Evolutionary conservation across 2,888 invertebrate species (phyloP), one percentile per base, ranked within the genome.

Genomic region (Ornithoptera priamus): DNA sequence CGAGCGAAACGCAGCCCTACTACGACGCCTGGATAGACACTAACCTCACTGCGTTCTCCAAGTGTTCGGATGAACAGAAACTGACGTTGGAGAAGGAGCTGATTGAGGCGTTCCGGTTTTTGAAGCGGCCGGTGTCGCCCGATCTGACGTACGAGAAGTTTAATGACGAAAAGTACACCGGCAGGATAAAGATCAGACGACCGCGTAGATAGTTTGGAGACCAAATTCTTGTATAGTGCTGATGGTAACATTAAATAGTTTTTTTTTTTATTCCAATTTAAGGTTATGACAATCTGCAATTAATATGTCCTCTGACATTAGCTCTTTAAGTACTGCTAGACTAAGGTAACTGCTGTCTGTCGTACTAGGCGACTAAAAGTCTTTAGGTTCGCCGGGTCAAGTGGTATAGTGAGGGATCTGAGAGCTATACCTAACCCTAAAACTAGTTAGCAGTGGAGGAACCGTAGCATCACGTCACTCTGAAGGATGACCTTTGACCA

Each of bases 1-100:
- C 78, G 3, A 74, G 77, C 0, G 83, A 85, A n/a, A 85, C 88
- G 0, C 84, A 84, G 63, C 87, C 86, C 0, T 90, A 89, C 57
- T 91, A 92, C 76, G 90, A 90, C 60, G 91, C 91, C 0, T 92
- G 91, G 91, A 84, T 92, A 0, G 78, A 86, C 59, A 89, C 87
- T 0, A 86, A 86, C 0, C 64, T 88, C 0, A 81, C 88, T 0
- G 88, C 89, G 0, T 78, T 87, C 0, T 77, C 85, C 0, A 86
- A 80, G 71, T 75, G 75, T n/a, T 72, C 80, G 0, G 77, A 78
- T 46, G 76, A 80, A 1, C 81, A 87, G 2, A 80, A 78, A 59
- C n/a, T 75, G 12, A 72, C 70, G 57, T 42, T 78, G 0, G 81
- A 81, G 15, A 73, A 79, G 39, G 74, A 76, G 18, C 65, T 83